phyloP scores from a whole-genome alignment of 2,113 vertebrate species.

The Catagonus wagneri region DNA sequence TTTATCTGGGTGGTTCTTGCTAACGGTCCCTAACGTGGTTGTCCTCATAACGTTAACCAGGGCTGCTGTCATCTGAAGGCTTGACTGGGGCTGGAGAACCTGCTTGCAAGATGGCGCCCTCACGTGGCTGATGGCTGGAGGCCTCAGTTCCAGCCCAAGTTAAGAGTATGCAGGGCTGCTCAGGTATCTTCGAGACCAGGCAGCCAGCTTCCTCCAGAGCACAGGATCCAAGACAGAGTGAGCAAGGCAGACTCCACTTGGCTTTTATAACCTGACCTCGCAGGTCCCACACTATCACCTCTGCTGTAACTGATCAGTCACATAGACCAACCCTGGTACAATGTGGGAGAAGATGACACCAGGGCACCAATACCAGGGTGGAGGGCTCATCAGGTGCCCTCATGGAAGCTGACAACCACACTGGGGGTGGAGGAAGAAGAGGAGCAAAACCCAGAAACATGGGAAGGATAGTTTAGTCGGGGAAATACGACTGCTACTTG shows the following conservation, averaged over 20 bases:
- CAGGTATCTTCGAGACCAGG: neutral
- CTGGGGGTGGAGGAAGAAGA: neutral
- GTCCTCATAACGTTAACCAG: neutral
- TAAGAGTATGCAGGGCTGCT: neutral
- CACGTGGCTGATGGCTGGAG: neutral
- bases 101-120: neutral
- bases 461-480: neutral
- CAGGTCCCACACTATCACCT: neutral
- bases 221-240: neutral
- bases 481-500: neutral
- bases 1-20: neutral
- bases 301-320: neutral
- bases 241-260: neutral
- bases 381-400: neutral
- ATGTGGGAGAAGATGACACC: neutral
- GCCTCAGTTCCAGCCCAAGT: neutral
- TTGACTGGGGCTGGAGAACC: neutral
- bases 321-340: neutral
- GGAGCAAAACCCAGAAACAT: neutral
- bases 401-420: neutral
- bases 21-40: neutral
- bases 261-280: neutral
- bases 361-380: neutral
- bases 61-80: neutral
- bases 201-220: neutral